phyloP scores from a whole-genome alignment of 2,113 vertebrate species.

The Cichladusa arquata region DNA sequence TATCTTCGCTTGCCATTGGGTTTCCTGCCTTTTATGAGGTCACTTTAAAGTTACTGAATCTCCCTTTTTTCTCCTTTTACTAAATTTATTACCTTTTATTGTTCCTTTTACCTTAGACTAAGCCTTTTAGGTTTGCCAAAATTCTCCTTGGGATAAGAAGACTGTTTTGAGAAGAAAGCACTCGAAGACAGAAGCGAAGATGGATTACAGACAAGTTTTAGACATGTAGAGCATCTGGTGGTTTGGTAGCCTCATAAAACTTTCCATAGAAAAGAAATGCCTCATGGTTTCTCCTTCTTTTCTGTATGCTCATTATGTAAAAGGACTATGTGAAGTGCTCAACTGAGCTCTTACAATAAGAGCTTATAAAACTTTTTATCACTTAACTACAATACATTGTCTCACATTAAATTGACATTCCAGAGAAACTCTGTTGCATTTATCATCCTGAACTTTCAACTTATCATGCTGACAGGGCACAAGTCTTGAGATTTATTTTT shows the following conservation, averaged over 20 bases:
- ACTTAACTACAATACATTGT: not conserved
- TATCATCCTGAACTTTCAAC: not conserved
- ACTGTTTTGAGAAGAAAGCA: not conserved
- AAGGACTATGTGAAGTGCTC: not conserved
- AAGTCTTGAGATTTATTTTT: not conserved
- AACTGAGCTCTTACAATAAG: not conserved
- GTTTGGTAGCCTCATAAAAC: not conserved
- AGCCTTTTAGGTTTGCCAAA: not conserved
- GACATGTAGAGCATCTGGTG: not conserved
- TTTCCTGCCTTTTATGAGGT: not conserved
- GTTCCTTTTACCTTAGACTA: not conserved
- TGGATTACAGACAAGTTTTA: not conserved
- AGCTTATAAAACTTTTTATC: not conserved
- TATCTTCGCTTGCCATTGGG: not conserved
- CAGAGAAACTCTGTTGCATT: not conserved
- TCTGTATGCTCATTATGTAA: not conserved
- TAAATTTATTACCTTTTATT: not conserved
- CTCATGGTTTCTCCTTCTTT: not conserved
- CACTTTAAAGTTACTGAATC: not conserved
- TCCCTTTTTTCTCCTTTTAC: not conserved
- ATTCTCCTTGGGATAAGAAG: not conserved
- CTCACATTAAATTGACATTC: not conserved
- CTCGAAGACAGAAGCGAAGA: fast-evolving
- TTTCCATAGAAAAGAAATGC: not conserved
- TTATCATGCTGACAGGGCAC: not conserved